These are phyloP conservation scores for Heterodera carotae DNA, from an alignment of 1,140 invertebrate genomes.

Conservation along the genomic window DNA sequence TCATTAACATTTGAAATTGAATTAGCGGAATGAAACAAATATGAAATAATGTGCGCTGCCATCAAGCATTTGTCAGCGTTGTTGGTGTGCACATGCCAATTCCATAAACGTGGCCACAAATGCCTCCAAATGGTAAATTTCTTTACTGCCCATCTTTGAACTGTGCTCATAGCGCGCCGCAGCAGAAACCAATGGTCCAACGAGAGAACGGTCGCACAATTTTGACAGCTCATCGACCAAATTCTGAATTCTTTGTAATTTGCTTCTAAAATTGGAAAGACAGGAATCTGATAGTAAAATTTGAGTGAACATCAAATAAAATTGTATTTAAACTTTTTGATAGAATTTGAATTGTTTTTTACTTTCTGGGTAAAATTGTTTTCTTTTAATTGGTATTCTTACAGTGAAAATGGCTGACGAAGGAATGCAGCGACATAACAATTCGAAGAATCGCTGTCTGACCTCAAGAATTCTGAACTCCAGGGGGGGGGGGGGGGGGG, in stretches of 20 bases:
- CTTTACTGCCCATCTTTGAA: constrained; percentile 34
- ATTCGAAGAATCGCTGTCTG: constrained; percentile 84
- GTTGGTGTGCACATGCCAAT: constrained; percentile 2
- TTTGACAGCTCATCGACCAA: constrained; percentile 31
- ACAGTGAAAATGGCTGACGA: constrained; percentile 86
- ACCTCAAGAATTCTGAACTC: constrained; percentile 75
- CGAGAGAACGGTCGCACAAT: constrained; percentile 29
- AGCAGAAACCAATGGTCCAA: constrained; percentile 29
- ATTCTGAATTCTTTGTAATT: constrained; percentile 27
- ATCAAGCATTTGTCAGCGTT: not conserved
- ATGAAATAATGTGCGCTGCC: too few species aligned
- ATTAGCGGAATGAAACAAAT: too few species aligned
- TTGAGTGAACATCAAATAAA: too few species aligned
- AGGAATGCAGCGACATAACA: constrained; percentile 90
- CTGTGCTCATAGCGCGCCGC: constrained; percentile 40
- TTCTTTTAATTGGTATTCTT: too few species aligned
- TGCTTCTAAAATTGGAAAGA: not conserved
- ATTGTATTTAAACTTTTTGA: too few species aligned
- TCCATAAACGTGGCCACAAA: constrained; percentile 32
- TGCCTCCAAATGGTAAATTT: constrained; percentile 43
- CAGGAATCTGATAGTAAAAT: not conserved
- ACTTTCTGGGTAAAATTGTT: too few species aligned
- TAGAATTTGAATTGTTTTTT: too few species aligned
- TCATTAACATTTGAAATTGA: too few species aligned
- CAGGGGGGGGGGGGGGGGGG: too few species aligned